These are phyloP conservation scores for Masnerella sp. DNA, from an alignment of 2,888 invertebrate genomes.

Conservation along the genomic window DNA sequence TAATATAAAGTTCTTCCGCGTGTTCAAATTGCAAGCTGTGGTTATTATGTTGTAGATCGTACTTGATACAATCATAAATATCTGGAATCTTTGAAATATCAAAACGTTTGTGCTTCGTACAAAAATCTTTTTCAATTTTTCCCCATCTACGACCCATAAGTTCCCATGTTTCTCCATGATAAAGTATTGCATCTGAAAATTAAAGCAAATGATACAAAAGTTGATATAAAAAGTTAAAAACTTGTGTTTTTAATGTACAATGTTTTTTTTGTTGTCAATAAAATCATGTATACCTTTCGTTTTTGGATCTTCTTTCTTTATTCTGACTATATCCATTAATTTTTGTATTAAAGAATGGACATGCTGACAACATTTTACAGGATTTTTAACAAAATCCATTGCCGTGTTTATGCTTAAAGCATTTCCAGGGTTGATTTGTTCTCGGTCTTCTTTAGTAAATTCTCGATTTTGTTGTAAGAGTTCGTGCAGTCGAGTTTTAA, in stretches of 20 bases:
- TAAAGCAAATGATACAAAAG: neutral
- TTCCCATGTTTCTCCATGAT: conserved; percentile 99
- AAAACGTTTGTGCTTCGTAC: conserved; percentile 92
- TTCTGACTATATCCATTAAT: conserved; percentile 89
- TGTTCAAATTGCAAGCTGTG: conserved; percentile 95
- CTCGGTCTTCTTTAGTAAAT: conserved; percentile 89
- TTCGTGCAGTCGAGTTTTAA: conserved; percentile 95
- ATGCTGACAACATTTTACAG: conserved; percentile 93
- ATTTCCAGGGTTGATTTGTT: conserved; percentile 93
- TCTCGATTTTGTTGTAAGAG: conserved; percentile 94
- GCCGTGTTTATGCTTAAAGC: conserved; percentile 95
- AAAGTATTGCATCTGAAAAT: conserved; percentile 88
- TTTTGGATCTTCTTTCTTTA: conserved; percentile 92
- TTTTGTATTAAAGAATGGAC: conserved; percentile 93
- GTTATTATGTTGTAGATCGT: conserved; percentile 98
- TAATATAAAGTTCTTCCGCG: conserved; percentile 95
- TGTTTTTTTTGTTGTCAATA: too few relatives aligned
- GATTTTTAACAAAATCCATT: conserved; percentile 96
- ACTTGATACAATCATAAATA: conserved; percentile 99
- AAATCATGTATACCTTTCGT: conserved; percentile 92
- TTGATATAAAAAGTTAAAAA: neutral
- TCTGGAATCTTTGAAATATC: conserved; percentile 99
- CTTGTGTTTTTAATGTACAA: neutral
- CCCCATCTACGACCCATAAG: conserved; percentile 98
- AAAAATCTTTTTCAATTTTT: conserved; percentile 98